Conservation (phyloP, 2,888 invertebrate genomes). For the Caenorhabditis uteleia region DNA sequence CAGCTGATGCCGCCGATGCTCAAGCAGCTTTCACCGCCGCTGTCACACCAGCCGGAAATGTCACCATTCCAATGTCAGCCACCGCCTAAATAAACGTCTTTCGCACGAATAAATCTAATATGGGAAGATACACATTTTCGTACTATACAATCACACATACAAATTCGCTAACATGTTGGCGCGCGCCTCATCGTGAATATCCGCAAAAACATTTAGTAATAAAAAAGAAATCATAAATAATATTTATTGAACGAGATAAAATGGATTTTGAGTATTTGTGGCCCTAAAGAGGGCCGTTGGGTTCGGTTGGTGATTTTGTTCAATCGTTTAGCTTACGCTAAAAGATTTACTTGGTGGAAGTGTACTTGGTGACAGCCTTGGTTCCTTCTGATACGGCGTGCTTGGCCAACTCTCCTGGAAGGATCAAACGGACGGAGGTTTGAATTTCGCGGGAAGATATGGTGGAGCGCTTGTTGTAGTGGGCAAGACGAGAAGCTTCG, state of each 20-base stretch:
- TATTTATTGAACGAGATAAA: too few species aligned
- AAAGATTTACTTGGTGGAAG: constrained; percentile 40
- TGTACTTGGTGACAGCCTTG: constrained; percentile 45
- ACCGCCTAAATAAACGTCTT: too few species aligned
- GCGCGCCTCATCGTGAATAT: too few species aligned
- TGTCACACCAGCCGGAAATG: constrained; percentile 20
- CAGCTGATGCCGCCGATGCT: constrained; percentile 42
- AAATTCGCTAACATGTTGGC: too few species aligned
- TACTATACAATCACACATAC: too few species aligned
- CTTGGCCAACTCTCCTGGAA: constrained; percentile 46
- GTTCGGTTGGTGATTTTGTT: too few species aligned
- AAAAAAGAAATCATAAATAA: too few species aligned
- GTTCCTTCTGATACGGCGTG: constrained; percentile 43
- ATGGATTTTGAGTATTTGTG: too few species aligned
- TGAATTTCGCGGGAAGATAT: constrained; percentile 79
- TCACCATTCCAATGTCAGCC: constrained; percentile 37
- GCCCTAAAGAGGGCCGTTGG: constrained; percentile 62
- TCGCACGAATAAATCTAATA: too few species aligned
- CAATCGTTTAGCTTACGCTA: too few species aligned
- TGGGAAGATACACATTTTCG: too few species aligned
- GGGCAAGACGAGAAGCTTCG: constrained; percentile 74
- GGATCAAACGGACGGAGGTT: constrained; percentile 62
- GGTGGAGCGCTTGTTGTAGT: constrained; percentile 77
- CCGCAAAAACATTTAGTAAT: too few species aligned
- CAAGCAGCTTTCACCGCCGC: constrained; percentile 43